Conservation (phyloP, 1,140 invertebrate genomes). For the Sycobia sp. region DNA sequence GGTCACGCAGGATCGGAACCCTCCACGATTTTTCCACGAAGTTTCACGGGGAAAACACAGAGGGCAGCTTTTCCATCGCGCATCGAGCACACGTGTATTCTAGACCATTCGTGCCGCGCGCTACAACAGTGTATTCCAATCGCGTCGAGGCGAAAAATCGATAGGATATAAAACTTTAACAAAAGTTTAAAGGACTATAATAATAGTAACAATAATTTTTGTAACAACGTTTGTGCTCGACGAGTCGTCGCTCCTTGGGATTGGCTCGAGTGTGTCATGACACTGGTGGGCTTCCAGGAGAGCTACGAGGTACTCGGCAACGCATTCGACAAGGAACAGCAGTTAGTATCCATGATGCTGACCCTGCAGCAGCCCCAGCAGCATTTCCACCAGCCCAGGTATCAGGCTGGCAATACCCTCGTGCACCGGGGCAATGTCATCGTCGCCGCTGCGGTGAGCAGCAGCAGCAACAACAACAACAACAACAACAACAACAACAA, state of each 20-base stretch:
- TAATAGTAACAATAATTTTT: no score
- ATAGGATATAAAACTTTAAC: no score
- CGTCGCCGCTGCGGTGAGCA: constrained; percentile 40
- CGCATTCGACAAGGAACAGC: constrained; percentile 31
- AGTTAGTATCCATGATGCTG: constrained; percentile 52
- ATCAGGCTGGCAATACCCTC: constrained; percentile 28
- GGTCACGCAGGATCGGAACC: no score
- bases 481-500: constrained; percentile 23
- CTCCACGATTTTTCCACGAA: not conserved
- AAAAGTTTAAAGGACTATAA: no score
- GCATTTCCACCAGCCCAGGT: constrained; percentile 48
- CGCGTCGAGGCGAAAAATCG: no score
- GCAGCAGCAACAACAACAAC: constrained; percentile 28
- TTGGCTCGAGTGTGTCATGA: constrained; percentile 52
- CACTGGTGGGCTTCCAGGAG: constrained; percentile 51
- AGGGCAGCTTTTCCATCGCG: not conserved
- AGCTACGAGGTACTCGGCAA: constrained; percentile 20
- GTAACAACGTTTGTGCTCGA: no score
- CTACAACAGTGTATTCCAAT: no score
- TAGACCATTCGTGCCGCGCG: not conserved
- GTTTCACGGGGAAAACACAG: no score
- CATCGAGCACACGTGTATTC: not conserved
- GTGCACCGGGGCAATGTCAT: constrained; percentile 54
- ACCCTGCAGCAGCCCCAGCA: constrained; percentile 55
- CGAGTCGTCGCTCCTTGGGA: constrained; percentile 9